Conservation (phyloP, 37 sponge, comb jelly and placozoan genomes). For the Eunapius fragilis region DNA sequence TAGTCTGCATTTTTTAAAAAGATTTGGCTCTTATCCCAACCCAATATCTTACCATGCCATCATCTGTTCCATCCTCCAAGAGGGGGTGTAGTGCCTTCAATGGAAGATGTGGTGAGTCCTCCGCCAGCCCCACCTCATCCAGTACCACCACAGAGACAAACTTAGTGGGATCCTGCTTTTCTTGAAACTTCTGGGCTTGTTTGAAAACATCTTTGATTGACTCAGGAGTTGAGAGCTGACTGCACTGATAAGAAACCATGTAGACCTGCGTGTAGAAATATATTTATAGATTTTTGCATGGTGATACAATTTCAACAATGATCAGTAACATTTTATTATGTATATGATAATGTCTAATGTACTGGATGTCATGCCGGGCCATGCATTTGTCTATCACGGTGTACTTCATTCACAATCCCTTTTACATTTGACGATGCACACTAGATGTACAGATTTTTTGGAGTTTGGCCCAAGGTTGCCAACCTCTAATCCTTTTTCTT, state of each 20-base stretch:
- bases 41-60: not conserved
- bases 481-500: no score
- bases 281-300: no score
- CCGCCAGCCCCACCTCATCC: conserved; percentile 84
- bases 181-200: conserved; percentile 21
- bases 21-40: not conserved
- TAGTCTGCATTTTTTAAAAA: no score
- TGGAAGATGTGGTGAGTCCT: conserved; percentile 74
- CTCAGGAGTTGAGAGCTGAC: conserved; percentile 52
- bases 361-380: no score
- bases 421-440: no score
- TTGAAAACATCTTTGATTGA: conserved; percentile 47
- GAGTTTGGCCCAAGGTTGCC: no score
- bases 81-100: conserved; percentile 79
- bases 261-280: conserved; percentile 5
- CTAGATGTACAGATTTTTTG: no score
- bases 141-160: conserved; percentile 61
- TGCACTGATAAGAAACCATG: conserved; percentile 60
- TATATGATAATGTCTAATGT: no score
- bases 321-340: no score
- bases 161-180: conserved; percentile 10
- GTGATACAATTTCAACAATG: no score
- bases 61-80: conserved; percentile 64
- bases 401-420: no score
- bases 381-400: no score